Conservation (phyloP, 2,113 vertebrate species). For the Parus major region DNA sequence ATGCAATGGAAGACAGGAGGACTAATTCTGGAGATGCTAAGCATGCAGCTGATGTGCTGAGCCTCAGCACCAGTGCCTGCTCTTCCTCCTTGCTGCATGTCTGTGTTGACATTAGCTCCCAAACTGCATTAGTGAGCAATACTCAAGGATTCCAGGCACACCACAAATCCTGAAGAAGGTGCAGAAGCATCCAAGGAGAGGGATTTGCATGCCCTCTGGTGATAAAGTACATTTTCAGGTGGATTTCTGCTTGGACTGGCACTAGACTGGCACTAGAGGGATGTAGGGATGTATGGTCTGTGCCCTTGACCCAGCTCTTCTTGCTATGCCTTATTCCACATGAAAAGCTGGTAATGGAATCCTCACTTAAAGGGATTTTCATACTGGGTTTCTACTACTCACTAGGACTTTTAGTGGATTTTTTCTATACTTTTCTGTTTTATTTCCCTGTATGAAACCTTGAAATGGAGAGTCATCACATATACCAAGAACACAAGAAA, state of each 20-base stretch:
- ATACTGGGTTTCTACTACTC: neutral
- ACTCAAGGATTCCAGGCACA: neutral
- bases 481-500: neutral
- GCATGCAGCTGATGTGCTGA: neutral
- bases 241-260: neutral
- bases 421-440: neutral
- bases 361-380: neutral
- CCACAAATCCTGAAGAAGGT: neutral
- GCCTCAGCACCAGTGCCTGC: neutral
- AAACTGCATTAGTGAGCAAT: neutral
- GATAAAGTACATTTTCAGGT: neutral
- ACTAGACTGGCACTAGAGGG: neutral
- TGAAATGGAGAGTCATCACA: neutral
- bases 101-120: neutral
- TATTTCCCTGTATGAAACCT: neutral
- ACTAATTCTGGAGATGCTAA: neutral
- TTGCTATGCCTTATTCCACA: neutral
- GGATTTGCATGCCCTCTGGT: neutral
- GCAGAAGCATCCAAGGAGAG: neutral
- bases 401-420: accelerated
- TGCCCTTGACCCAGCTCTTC: neutral
- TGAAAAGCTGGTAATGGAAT: neutral
- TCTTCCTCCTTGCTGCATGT: neutral
- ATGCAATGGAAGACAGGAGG: neutral
- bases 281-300: neutral